Base-by-base conservation (phyloP, 2,888 invertebrate species). In the Laspeyria flexula region DNA sequence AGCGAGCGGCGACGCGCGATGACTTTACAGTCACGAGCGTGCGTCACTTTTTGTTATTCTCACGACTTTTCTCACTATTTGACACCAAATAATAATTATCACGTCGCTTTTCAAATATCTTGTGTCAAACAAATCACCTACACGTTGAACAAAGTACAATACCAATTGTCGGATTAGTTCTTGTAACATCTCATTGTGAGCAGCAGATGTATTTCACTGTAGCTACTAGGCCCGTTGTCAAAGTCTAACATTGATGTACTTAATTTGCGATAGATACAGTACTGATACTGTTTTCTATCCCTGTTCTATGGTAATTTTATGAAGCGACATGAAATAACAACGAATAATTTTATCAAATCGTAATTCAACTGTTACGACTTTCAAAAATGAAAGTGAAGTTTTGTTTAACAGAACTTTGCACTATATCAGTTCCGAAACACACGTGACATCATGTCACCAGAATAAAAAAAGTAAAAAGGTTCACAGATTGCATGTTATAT, bases 61-160 rank as follows among this genome's bases (percentile, higher is more conserved):
- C 77, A 77, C 80, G 80, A 79, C 73, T 75, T 73, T 75, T 73
- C 76, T 68, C 69, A 71, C 74, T 65, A 75, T 73, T 64, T 77
- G 73, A 75, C 77, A 75, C 73, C 73, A 72, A 78, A 74, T 73
- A 69, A 75, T 71, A 75, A 73, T 73, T 75, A 69, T 75, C 77
- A 75, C 71, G 70, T 78, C 61, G 54, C 65, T 67, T 67, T 68
- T 74, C 70, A 77, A 70, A 72, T 61, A 71, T 57, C 55, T 65
- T 53, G 55, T 61, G 68, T 73, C 66, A 71, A 71, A 70, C 56
- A 64, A 54, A 66, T 70, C 55, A 54, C 51, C 61, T 60, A 58
- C 48, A 70, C 62, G 42, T 37, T 58, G 50, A 55, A 53, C 47
- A 70, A 65, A 68, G 54, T 52, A 51, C 42, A 61, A 60, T 51